Conservation (phyloP, 2,113 vertebrate genomes). For the Cyanoliseus patagonus region DNA sequence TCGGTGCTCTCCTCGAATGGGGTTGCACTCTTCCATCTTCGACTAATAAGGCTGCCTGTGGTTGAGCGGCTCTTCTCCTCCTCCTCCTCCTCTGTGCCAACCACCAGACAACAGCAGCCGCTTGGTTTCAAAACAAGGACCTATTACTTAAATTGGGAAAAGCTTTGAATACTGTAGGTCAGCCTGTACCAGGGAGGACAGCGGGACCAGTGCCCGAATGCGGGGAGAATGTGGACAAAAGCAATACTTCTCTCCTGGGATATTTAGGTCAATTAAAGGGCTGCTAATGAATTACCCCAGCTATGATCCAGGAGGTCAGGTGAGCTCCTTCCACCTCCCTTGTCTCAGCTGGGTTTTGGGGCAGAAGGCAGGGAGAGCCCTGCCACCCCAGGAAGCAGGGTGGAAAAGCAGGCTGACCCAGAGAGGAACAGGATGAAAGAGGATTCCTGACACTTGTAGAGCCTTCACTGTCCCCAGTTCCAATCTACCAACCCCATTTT, state of each 20-base stretch:
- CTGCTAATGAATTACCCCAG: not conserved
- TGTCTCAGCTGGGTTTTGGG: not conserved
- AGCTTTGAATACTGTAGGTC: slow-evolving; percentile 48
- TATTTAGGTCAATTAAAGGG: not conserved
- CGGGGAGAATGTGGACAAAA: not conserved
- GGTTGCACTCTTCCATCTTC: slow-evolving; percentile 64
- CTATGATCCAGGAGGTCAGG: not conserved
- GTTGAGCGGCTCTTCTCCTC: not conserved
- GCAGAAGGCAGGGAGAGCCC: not conserved
- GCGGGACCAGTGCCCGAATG: not conserved
- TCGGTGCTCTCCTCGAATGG: slow-evolving; percentile 64
- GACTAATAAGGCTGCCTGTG: slow-evolving; percentile 77
- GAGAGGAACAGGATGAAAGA: fast-evolving
- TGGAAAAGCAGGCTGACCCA: not conserved
- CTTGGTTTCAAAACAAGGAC: slow-evolving; percentile 67
- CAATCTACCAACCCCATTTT: not conserved
- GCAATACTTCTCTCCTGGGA: not conserved
- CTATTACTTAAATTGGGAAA: slow-evolving; percentile 73
- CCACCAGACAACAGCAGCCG: slow-evolving; percentile 33
- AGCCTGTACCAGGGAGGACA: slow-evolving; percentile 3
- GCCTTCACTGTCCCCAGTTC: not conserved
- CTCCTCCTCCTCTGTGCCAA: slow-evolving; percentile 59
- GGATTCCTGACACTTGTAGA: not conserved
- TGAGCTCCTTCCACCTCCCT: not conserved
- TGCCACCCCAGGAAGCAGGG: not conserved